These are phyloP conservation scores for Canis aureus DNA, from an alignment of 2,113 vertebrate species.

Conservation along the genomic window DNA sequence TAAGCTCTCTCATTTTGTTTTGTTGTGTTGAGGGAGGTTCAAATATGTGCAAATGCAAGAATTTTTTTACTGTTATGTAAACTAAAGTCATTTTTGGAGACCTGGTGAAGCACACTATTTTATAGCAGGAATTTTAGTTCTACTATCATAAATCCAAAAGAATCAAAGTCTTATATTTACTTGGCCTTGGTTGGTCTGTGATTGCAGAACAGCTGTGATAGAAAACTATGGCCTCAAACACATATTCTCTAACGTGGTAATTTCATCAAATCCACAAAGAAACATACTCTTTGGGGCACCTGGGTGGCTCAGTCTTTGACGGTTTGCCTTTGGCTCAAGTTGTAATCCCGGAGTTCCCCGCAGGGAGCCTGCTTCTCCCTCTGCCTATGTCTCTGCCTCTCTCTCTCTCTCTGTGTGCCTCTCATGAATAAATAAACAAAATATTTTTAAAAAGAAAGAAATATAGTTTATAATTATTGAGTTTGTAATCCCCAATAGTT, in stretches of 20 bases:
- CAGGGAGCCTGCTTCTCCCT: too few relatives aligned
- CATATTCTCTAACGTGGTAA: not conserved
- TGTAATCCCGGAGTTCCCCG: too few relatives aligned
- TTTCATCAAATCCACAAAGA: not conserved
- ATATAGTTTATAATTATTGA: not conserved
- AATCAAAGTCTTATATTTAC: not conserved
- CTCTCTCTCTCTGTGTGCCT: too few relatives aligned
- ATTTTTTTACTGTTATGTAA: not conserved
- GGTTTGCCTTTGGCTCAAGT: too few relatives aligned
- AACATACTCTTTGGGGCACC: not conserved
- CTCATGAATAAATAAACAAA: too few relatives aligned
- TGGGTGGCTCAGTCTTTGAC: too few relatives aligned
- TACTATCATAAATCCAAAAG: not conserved
- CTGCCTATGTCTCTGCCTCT: too few relatives aligned
- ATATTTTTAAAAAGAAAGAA: not conserved
- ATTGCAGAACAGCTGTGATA: conserved; percentile 6
- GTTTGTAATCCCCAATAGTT: not conserved
- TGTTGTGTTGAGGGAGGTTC: not conserved
- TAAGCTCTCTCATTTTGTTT: not conserved
- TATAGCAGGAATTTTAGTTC: not conserved
- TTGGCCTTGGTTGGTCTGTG: not conserved
- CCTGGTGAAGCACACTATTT: not conserved
- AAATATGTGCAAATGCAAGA: not conserved
- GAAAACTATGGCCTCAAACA: not conserved
- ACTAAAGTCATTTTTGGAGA: not conserved